Percentiles rank a stretch among this genome's conserved stretches.
Evolutionary conservation across 2,888 invertebrate genomes (phyloP).

Genomic region (Orthosia gracilis): DNA sequence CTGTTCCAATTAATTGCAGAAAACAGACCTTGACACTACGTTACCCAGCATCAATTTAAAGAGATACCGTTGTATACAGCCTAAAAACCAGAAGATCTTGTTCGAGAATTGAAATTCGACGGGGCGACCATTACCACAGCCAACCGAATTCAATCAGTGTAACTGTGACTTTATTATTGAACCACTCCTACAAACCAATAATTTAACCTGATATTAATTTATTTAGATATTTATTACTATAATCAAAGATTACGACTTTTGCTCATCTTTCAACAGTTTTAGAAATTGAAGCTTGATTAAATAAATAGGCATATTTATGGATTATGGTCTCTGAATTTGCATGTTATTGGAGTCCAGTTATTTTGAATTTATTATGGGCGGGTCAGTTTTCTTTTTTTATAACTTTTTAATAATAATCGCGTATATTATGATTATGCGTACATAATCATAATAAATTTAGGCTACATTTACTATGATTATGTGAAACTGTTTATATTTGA

Average conservation of each 20-base stretch:
- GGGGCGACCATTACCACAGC: constrained; percentile 68
- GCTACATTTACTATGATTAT: constrained; percentile 12
- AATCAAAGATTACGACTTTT: constrained; percentile 1
- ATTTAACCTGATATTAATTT: neutral
- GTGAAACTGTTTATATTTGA: constrained; percentile 14
- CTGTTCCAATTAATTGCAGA: constrained; percentile 27
- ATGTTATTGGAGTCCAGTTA: constrained; percentile 34
- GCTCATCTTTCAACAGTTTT: constrained; percentile 18
- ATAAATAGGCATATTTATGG: constrained; percentile 16
- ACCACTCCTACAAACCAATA: neutral
- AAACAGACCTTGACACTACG: constrained; percentile 24
- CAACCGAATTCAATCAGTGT: constrained; percentile 66
- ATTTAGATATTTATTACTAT: neutral
- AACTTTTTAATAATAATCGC: constrained; percentile 7
- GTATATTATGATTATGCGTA: neutral
- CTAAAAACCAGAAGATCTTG: constrained; percentile 66
- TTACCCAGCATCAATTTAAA: constrained; percentile 22
- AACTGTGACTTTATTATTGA: constrained; percentile 45
- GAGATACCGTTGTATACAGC: constrained; percentile 32
- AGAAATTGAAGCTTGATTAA: constrained; percentile 18
- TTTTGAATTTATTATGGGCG: constrained; percentile 29
- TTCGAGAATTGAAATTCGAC: constrained; percentile 63
- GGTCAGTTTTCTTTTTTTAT: constrained; percentile 23
- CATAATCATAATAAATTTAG: too few species aligned
- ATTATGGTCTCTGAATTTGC: constrained; percentile 21